Evolutionary conservation across 2,888 invertebrate species (phyloP), one percentile per base, ranked within the genome.

Genomic region (Boloria euphrosyne): DNA sequence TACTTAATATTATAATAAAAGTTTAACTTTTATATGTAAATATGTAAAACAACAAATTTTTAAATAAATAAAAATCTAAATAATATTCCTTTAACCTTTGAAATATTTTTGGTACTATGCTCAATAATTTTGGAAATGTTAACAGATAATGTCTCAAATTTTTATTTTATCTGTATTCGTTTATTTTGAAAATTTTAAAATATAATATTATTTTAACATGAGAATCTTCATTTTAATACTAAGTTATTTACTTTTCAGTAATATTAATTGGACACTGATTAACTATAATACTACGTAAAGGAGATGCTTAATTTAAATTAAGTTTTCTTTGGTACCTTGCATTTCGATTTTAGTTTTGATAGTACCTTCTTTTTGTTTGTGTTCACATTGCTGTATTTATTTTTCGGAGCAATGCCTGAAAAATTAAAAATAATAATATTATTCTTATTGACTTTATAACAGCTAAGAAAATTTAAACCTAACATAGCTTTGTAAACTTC

Each of bases 271-370:
- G 70, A 59, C 54, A 68, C 73, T 71, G 50, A 59, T 57, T 63
- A 65, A 55, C 38, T 18, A 63, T 31, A 53, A 44, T 50, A 58
- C n/a, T n/a, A 58, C 10, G 46, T 58, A 13, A 13, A 44, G n/a
- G 44, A 58, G n/a, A 75, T 66, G 72, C 43, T 65, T 75, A 17
- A 50, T 22, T 54, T 53, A n/a, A 75, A 59, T 78, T 82, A 85
- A 64, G 78, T 69, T 67, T 83, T 82, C 80, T 87, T 87, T 80
- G 81, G 81, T 73, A 76, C 62, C 75, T 80, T 87, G 57, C 81
- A 80, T 70, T 79, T 82, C 50, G 71, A 68, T 71, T 73, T 79
- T 31, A 80, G 65, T 64, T 83, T 82, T 27, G 77, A 70, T 63
- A 79, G 73, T 13, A 79, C 67, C 70, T 80, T 78, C 73, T 79